These are phyloP conservation scores for Digitonthophagus gazella DNA, from an alignment of 2,888 invertebrate species.

Conservation along the genomic window DNA sequence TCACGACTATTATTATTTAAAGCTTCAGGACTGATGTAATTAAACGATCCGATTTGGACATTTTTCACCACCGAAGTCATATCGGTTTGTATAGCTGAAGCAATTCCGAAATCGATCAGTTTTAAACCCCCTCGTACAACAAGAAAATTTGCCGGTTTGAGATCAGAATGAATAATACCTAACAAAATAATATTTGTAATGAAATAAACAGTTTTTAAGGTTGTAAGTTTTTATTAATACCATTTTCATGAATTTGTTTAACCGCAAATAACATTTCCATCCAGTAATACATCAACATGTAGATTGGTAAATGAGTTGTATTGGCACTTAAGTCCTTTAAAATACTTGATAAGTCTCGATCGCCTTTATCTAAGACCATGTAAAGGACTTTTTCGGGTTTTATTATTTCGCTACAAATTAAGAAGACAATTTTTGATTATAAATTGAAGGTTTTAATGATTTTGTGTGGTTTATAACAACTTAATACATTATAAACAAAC, in stretches of 20 bases:
- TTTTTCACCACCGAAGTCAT: constrained; percentile 86
- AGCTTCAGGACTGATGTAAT: constrained; percentile 96
- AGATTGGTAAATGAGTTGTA: constrained; percentile 61
- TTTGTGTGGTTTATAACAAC: too few species aligned
- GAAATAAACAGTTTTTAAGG: too few species aligned
- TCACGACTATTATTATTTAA: constrained; percentile 55
- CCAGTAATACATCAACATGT: constrained; percentile 85
- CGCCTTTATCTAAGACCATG: constrained; percentile 91
- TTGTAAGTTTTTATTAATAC: constrained; percentile 49
- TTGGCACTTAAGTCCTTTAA: constrained; percentile 55
- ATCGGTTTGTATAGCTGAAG: constrained; percentile 82
- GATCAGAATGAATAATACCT: constrained; percentile 94
- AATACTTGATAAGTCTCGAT: constrained; percentile 81
- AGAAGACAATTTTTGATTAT: background rate
- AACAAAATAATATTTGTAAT: constrained; percentile 34
- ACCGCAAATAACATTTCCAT: constrained; percentile 92
- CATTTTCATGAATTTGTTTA: constrained; percentile 83
- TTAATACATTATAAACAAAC: too few species aligned
- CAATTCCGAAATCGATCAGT: constrained; percentile 96
- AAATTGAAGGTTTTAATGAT: background rate
- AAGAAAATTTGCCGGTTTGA: constrained; percentile 96
- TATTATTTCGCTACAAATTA: constrained; percentile 67
- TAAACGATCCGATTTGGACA: constrained; percentile 83
- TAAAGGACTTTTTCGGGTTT: constrained; percentile 65
- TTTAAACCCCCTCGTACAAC: constrained; percentile 82